phyloP scores from a whole-genome alignment of 2,888 invertebrate genomes.

The Abscondita cerata region DNA sequence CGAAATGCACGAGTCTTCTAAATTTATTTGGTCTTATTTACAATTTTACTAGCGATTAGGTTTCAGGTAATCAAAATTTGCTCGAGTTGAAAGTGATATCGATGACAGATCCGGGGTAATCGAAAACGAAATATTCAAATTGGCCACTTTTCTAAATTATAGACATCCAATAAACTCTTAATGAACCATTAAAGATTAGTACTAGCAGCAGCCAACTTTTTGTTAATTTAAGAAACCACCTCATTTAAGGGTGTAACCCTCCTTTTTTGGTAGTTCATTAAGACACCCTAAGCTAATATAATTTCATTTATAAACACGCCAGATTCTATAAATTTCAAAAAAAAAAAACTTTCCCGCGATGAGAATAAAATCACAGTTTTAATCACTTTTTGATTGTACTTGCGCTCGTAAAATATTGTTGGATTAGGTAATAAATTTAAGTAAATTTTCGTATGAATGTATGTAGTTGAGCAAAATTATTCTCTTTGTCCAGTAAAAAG shows the following conservation, averaged over 20 bases:
- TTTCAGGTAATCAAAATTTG: constrained; percentile 45
- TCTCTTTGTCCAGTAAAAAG: constrained; percentile 34
- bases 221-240: constrained; percentile 27
- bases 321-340: constrained; percentile 33
- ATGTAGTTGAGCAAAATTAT: constrained; percentile 26
- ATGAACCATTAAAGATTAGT: constrained; percentile 19
- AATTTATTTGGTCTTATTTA: constrained; percentile 37
- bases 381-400: background rate
- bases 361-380: constrained; percentile 36
- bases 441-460: constrained; percentile 25
- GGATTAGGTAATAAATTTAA: constrained; percentile 20
- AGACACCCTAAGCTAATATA: constrained; percentile 38
- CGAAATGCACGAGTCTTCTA: too few species aligned
- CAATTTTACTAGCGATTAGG: constrained; percentile 46
- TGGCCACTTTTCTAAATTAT: background rate
- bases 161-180: background rate
- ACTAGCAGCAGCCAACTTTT: constrained; percentile 21
- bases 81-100: constrained; percentile 47
- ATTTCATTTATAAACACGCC: constrained; percentile 39
- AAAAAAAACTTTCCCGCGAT: constrained; percentile 44
- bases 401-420: background rate
- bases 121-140: too few species aligned
- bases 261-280: constrained; percentile 37
- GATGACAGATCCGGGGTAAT: constrained; percentile 35
- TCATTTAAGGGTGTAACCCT: constrained; percentile 23